Base-by-base conservation (phyloP, 1,140 invertebrate genomes). In the Brachionus angularis region DNA sequence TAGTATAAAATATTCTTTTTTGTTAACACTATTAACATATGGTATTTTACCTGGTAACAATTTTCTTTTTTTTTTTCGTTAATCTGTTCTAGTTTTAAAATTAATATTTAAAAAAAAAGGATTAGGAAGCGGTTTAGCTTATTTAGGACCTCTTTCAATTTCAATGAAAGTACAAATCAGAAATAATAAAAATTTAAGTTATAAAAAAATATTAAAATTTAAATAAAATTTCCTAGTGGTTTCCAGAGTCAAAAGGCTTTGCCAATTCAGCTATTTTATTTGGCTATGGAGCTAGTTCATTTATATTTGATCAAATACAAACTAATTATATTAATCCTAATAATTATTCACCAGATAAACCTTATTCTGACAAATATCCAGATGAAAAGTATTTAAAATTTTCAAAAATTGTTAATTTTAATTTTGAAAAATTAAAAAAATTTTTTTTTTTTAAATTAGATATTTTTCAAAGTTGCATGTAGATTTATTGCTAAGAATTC, bases 321-420 rank as follows among this genome's bases (percentile, higher is more conserved):
- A 83, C 81, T 5, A 73, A 74, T 5, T 82, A 75, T 61, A 75
- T 84, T 3, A 84, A 84, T 75, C 83, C 82, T 16, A 42, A 79
- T 7, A 83, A 84, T 72, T 62, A 76, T 36, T 50, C 73, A 31
- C 73, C 80, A 5, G 74, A 76, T 52, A 53, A 71, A 29, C 29
- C 67, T 2, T 71, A 52, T 71, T 71, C 67, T 10, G 16, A 18
- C 16, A 29, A 71, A 16, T 71, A 33, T 71, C 67, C 67, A 7
- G 36, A 33, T 55, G 67, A 71, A 23, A 71, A 71, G 47, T 50
- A 10, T 10, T 50, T 50, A 5, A 7, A 10, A 16, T 29, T 16
- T 50, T 42, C 16, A 10, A 10, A 42, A 42, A 42, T 42, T 42
- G 39, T 10, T 42, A n/a, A 42, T 16, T 42, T 16, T 16, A 42